Evolutionary conservation across 30 jellyfish, hydroid and myxozoan species (phyloP), one percentile per base, ranked within the genome.

Genomic region (Sanderia malayensis): DNA sequence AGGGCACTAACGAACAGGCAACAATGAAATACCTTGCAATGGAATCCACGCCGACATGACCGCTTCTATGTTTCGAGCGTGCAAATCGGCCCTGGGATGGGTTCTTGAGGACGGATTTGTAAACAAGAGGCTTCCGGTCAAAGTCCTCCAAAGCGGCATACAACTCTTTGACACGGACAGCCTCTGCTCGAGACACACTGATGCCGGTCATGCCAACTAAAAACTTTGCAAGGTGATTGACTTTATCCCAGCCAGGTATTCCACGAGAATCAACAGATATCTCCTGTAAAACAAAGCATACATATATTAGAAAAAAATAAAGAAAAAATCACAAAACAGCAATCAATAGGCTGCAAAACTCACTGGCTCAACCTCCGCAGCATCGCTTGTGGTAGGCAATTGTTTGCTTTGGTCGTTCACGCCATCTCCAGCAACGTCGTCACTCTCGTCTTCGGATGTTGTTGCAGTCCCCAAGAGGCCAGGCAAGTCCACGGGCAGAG

Each of bases 171-270:
- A 71, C 32, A 7, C 37, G 24, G 0, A 4, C 44, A 22, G 58
- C 73, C 24, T 46, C 74, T 33, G 72, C 18, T 9, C 18, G 23
- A 24, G 84, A 13, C 20, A 71, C 33, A 25, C 79, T 74, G 44
- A 28, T 57, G 29, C 80, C 86, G 30, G 4, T 71, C 62, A 8
- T 20, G 20, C 71, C 44, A 21, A 73, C 2, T 45, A 73, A 58
- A 26, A 11, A 17, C 18, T 25, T 7, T 55, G 76, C 85, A 61
- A 73, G 29, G 9, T 30, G 31, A 32, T 73, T 79, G 41, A 73
- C 85, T 53, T 58, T 55, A 64, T 73, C 65, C 75, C 75, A 53
- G 30, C 85, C 85, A 2, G 79, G 85, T 1, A 70, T 49, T 7
- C 82, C 82, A 18, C 52, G 69, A 26, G 24, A 70, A 33, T 45